Conservation (phyloP, 1,140 invertebrate genomes). For the Panonychus citri region DNA sequence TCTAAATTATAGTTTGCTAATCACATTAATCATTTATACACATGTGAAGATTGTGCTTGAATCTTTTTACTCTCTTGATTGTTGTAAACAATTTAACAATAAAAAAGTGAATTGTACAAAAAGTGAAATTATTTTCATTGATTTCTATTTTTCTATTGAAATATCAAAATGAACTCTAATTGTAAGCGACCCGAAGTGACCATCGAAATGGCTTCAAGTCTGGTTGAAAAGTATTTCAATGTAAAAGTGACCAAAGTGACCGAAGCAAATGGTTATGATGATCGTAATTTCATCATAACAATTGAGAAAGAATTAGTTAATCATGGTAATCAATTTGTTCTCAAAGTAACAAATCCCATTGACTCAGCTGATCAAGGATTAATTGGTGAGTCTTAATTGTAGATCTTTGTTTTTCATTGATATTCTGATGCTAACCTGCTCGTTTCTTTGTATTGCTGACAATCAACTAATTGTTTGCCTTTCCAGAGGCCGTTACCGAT, state of each 20-base stretch:
- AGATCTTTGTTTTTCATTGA: neutral
- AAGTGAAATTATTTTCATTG: too few relatives aligned
- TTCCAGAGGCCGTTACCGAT: neutral
- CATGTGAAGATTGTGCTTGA: too few relatives aligned
- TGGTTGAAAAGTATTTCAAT: neutral
- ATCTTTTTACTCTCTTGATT: too few relatives aligned
- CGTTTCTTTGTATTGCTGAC: neutral
- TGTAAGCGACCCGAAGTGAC: neutral
- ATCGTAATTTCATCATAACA: constrained; percentile 3
- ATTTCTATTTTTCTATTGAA: too few relatives aligned
- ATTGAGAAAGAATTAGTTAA: neutral
- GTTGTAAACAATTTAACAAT: too few relatives aligned
- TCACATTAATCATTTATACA: too few relatives aligned
- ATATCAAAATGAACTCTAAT: too few relatives aligned
- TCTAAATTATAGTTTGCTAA: too few relatives aligned
- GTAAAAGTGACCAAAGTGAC: neutral
- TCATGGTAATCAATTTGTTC: neutral
- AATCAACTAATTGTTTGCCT: neutral
- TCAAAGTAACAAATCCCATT: neutral
- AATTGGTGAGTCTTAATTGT: too few relatives aligned
- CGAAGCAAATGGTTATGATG: constrained; percentile 7
- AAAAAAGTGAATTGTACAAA: too few relatives aligned
- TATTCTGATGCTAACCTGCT: neutral
- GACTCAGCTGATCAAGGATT: neutral
- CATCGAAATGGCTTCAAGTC: neutral